phyloP scores from a whole-genome alignment of 2,797 vertebrate genomes.

The Scolopax rusticola region DNA sequence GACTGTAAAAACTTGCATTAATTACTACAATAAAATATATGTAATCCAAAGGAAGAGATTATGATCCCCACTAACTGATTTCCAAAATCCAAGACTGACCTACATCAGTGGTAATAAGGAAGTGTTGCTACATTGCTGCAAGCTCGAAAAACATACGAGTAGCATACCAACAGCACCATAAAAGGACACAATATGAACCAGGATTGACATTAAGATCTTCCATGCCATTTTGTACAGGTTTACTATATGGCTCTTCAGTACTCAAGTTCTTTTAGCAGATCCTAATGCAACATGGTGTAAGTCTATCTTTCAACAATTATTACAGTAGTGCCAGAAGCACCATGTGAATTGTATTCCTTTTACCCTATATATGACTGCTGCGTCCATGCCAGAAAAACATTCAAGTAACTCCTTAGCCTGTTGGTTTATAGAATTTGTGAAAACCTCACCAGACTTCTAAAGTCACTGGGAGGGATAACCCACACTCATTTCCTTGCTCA shows the following conservation, averaged over 20 bases:
- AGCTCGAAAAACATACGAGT: not conserved
- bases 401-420: not conserved
- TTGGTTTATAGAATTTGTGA: not conserved
- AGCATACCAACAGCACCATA: rapidly evolving
- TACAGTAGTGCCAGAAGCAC: not conserved
- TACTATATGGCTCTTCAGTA: not conserved
- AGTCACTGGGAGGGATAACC: not conserved
- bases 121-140: not conserved
- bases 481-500: not conserved
- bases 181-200: rapidly evolving
- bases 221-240: not conserved
- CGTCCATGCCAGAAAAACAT: not conserved
- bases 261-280: not conserved
- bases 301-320: not conserved
- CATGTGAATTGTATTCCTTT: not conserved
- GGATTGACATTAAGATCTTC: not conserved
- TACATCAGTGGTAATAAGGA: not conserved
- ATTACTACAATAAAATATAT: not conserved
- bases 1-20: not conserved
- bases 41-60: not conserved
- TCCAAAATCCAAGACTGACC: not conserved
- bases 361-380: not conserved
- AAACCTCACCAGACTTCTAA: not conserved
- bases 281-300: not conserved
- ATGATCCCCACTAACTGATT: not conserved